A percentile compares a stretch with the other conserved stretches of the same genome.
Evolutionary conservation across 1,140 invertebrate genomes (phyloP).

Genomic region (Drosophila hydei): DNA sequence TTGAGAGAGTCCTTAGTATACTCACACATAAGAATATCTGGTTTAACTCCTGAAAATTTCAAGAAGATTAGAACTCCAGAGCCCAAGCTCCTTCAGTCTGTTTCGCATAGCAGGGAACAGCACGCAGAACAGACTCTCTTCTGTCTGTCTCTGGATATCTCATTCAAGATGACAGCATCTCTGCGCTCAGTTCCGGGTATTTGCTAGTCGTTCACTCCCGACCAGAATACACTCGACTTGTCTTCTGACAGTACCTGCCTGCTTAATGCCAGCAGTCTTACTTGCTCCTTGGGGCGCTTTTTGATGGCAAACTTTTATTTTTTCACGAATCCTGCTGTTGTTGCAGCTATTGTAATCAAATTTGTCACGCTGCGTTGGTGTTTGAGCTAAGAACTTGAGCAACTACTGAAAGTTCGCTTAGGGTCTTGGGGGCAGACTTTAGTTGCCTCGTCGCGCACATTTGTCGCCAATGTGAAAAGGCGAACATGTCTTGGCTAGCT

Average conservation of each 20-base stretch:
- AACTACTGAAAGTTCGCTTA: slow-evolving; percentile 33
- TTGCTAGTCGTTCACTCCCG: too few species aligned
- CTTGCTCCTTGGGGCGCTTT: slow-evolving; percentile 58
- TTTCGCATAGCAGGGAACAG: too few species aligned
- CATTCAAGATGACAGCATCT: too few species aligned
- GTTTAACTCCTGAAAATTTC: too few species aligned
- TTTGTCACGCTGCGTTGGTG: slow-evolving; percentile 70
- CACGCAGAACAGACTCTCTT: too few species aligned
- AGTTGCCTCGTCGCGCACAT: slow-evolving; percentile 64
- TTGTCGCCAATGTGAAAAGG: slow-evolving; percentile 55
- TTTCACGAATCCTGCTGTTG: slow-evolving; percentile 21
- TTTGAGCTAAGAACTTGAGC: slow-evolving; percentile 14
- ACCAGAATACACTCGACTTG: too few species aligned
- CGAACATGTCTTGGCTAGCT: slow-evolving; percentile 9
- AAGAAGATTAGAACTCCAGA: too few species aligned
- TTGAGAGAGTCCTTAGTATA: too few species aligned
- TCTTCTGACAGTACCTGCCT: slow-evolving; percentile 1
- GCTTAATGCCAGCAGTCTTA: slow-evolving; percentile 6
- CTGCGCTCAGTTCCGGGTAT: too few species aligned
- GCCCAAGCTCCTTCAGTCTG: too few species aligned
- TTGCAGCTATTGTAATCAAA: slow-evolving; percentile 65
- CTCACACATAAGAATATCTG: too few species aligned
- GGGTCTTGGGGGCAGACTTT: slow-evolving; percentile 26
- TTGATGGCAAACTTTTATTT: slow-evolving; percentile 13
- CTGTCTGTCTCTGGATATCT: too few species aligned